A percentile compares a stretch with the other conserved stretches of the same genome.
Conservation (phyloP, 2,113 vertebrate genomes). For the Istiophorus platypterus region DNA sequence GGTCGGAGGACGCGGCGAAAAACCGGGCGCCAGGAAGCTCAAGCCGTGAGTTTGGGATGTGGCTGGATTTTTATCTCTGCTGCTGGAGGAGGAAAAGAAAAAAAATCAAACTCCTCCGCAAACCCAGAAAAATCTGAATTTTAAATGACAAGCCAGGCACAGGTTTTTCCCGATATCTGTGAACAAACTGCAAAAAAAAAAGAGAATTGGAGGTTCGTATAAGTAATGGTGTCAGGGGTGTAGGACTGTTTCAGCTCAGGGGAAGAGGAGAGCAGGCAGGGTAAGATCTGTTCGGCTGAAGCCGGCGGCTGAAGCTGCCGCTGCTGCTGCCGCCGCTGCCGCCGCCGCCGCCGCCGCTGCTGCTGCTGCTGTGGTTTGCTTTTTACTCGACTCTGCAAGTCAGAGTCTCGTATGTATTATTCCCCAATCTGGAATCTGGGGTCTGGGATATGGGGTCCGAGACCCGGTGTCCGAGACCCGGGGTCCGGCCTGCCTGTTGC, state of each 20-base stretch:
- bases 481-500: conserved; percentile 3
- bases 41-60: too few relatives aligned
- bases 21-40: neutral
- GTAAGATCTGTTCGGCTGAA: neutral
- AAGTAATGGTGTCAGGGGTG: neutral
- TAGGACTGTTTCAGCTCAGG: neutral
- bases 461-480: too few relatives aligned
- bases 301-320: too few relatives aligned
- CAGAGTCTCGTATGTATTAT: neutral
- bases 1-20: neutral
- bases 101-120: neutral
- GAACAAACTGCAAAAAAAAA: too few relatives aligned
- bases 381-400: neutral
- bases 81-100: too few relatives aligned
- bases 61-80: neutral
- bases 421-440: too few relatives aligned
- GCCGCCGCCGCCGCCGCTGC: too few relatives aligned
- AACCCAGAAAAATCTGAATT: neutral
- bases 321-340: too few relatives aligned
- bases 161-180: too few relatives aligned
- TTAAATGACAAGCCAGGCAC: neutral
- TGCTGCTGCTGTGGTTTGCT: conserved; percentile 7
- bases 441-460: too few relatives aligned
- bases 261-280: conserved; percentile 13
- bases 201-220: too few relatives aligned